Base-by-base conservation (phyloP, 2,797 vertebrate genomes). In the Loriculus beryllinus region DNA sequence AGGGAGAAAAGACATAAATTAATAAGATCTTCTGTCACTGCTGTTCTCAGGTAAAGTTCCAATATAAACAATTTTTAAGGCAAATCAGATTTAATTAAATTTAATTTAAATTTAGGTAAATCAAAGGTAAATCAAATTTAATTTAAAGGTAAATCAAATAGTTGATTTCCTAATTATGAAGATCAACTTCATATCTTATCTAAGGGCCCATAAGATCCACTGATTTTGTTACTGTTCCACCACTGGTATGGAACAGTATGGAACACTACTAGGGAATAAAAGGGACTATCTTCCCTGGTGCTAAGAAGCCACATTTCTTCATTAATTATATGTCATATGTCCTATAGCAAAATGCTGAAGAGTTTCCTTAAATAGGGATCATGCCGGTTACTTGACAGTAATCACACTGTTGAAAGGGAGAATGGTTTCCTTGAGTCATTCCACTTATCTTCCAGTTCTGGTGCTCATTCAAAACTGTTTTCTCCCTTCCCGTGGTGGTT, bases 401-500 rank as follows among this genome's bases (percentile, higher is more conserved):
- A 74, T 47, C 57, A 52, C 37, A 42, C 0, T 56, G 74, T 29
- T 35, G 31, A 82, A 70, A 62, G 33, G 26, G 95, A 37, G 20
- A 86, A 20, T 21, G 6, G 10, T 70, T 84, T 83, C 45, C 68
- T 90, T 72, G 59, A 94, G 60, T 77, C 51, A 80, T 74, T 84
- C 43, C 51, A 60, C 51, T 91, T 74, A 65, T 59, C 71, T 89
- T 82, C 63, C 56, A 82, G 54, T 92, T 85, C 60, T 63, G 43
- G 56, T 82, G 65, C 68, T 82, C 56, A 82, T 77, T 95, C 82
- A 82, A 47, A 90, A 65, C 64, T 94, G 56, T 40, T 92, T 82
- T 94, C 40, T 92, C 48, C 40, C 75, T 92, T 80, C 14, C 40
- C 14, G 2, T 80, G 60, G 43, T 5, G 1, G 56, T 59, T 89